Base-by-base conservation (phyloP, 1,140 invertebrate genomes). In the Bradynema listronoti region DNA sequence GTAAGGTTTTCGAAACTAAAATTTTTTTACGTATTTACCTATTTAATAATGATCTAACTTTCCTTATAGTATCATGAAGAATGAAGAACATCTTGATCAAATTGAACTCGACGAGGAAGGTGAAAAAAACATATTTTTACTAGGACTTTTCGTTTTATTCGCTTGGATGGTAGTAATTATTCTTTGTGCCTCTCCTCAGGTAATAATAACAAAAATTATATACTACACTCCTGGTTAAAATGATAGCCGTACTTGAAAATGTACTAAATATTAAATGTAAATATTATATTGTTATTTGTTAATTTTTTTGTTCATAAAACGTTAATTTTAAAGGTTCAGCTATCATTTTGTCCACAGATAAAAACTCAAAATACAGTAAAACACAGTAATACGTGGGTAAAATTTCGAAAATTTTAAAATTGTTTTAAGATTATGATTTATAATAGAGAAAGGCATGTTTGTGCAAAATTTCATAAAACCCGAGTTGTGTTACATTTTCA, bases 131-230 rank as follows among this genome's bases (percentile, higher is more conserved):
- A 69, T 70, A 16, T 71, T 71, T 52, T 41, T 63, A 24, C 52
- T 69, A n/a, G 68, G 70, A 25, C 24, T 70, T 16, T 24, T 45
- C 33, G 43, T 70, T 25, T 50, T 70, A 5, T 55, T 66, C 47
- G 57, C 46, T 7, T 70, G 68, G 69, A 63, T 69, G 34, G 22
- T 72, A 27, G 70, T 70, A 32, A 70, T 70, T 22, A 24, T 65
- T 11, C 36, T 70, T 25, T 70, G 69, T 47, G 70, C 66, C 43
- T 59, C 63, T 9, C 68, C 68, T 24, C 69, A 70, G 56, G 69
- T 67, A 39, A 49, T 61, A 27, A 55, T 16, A 6, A 19, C 22
- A 3, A 22, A 42, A 22, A 27, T 19, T 19, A 42, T 49, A 49
- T 49, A 11, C 11, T 11, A 11, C n/a, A 42, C 25, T 7, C 43